These are phyloP conservation scores for Chesias legatella DNA, from an alignment of 2,888 invertebrate species.

Conservation along the genomic window DNA sequence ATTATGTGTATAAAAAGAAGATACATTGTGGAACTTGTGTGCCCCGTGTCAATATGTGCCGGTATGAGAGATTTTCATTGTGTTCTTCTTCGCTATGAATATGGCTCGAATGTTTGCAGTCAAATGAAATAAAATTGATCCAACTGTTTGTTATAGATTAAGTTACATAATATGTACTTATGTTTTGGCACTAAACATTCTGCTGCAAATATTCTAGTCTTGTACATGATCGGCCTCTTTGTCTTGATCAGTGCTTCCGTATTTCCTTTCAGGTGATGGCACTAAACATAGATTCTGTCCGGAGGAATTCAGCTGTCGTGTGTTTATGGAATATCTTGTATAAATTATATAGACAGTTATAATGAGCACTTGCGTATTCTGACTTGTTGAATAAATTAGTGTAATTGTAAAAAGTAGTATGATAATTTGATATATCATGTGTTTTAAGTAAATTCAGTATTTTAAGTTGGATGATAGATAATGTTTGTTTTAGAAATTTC, in stretches of 20 bases:
- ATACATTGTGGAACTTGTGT: slow-evolving; percentile 44
- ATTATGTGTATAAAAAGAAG: slow-evolving; percentile 53
- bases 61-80: slow-evolving; percentile 34
- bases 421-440: slow-evolving; percentile 60
- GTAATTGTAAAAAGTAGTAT: slow-evolving; percentile 68
- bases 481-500: slow-evolving; percentile 58
- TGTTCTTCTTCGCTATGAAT: slow-evolving; percentile 28
- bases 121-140: slow-evolving; percentile 7
- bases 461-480: slow-evolving; percentile 57
- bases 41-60: slow-evolving; percentile 39
- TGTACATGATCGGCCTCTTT: slow-evolving; percentile 24
- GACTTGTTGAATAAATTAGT: slow-evolving; percentile 54
- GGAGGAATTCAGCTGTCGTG: slow-evolving; percentile 26
- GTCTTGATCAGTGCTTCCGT: slow-evolving; percentile 33
- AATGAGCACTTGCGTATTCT: slow-evolving; percentile 74
- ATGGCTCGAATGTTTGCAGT: slow-evolving; percentile 30
- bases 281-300: slow-evolving; percentile 39
- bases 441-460: slow-evolving; percentile 69
- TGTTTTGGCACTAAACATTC: slow-evolving; percentile 1
- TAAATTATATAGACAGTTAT: slow-evolving; percentile 54
- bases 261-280: slow-evolving; percentile 58
- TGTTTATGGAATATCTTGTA: slow-evolving; percentile 29
- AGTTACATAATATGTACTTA: slow-evolving; percentile 3
- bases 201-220: slow-evolving; percentile 28
- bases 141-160: slow-evolving; percentile 5